A percentile compares a stretch with the other conserved stretches of the same genome.
phyloP scores from a whole-genome alignment of 2,888 invertebrate species.

The Lasioglossum oenotherae region DNA sequence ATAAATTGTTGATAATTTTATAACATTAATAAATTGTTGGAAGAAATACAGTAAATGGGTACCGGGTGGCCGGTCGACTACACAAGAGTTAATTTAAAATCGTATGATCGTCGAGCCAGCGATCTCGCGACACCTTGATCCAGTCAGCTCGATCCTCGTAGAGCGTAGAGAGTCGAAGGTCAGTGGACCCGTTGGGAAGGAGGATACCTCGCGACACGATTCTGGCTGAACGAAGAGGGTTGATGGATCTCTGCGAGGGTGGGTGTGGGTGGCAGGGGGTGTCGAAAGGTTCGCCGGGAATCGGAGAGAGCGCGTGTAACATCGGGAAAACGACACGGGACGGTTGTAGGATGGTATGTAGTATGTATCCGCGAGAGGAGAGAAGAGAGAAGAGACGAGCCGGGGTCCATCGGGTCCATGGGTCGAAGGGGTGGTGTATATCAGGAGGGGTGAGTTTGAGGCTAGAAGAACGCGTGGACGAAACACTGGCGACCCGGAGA shows the following conservation, averaged over 20 bases:
- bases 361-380: slow-evolving; percentile 2
- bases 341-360: slow-evolving; percentile 29
- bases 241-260: background rate
- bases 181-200: slow-evolving; percentile 34
- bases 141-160: slow-evolving; percentile 4
- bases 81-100: background rate
- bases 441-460: slow-evolving; percentile 8
- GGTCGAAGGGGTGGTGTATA: background rate
- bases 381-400: slow-evolving; percentile 8
- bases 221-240: slow-evolving; percentile 17
- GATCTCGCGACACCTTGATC: background rate
- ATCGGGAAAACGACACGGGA: slow-evolving; percentile 49
- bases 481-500: slow-evolving; percentile 37
- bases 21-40: no score
- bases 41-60: no score
- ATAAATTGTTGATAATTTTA: no score
- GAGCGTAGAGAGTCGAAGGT: slow-evolving; percentile 41
- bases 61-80: no score
- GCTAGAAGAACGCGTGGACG: slow-evolving; percentile 50
- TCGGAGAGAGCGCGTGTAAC: slow-evolving; percentile 28
- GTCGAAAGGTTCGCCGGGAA: slow-evolving; percentile 10
- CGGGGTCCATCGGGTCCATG: slow-evolving; percentile 18
- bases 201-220: slow-evolving; percentile 31
- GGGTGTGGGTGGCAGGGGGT: background rate
- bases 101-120: background rate